phyloP scores from a whole-genome alignment of 2,888 invertebrate genomes.

The Polydrusus pterygomalis region DNA sequence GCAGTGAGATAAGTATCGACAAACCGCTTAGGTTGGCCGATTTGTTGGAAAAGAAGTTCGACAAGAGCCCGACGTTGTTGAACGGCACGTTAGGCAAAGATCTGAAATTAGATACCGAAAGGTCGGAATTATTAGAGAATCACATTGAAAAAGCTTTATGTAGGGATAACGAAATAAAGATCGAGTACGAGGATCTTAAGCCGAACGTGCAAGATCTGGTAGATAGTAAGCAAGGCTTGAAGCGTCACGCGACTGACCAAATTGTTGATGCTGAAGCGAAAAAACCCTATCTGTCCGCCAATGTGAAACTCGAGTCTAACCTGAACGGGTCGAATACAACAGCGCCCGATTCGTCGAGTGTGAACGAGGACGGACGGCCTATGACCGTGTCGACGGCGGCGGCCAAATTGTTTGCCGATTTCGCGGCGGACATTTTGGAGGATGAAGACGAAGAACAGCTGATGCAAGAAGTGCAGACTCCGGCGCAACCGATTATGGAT shows the following conservation, averaged over 20 bases:
- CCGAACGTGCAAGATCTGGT: slow-evolving; percentile 27
- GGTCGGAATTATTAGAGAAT: slow-evolving; percentile 75
- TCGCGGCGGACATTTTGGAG: slow-evolving; percentile 89
- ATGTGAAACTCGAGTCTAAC: no score
- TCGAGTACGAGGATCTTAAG: slow-evolving; percentile 49
- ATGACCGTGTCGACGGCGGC: slow-evolving; percentile 85
- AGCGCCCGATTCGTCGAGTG: slow-evolving; percentile 72
- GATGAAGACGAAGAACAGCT: slow-evolving; percentile 81
- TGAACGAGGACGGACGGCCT: slow-evolving; percentile 71
- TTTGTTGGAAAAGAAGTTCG: slow-evolving; percentile 85
- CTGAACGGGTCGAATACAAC: slow-evolving; percentile 66
- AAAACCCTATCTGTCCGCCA: slow-evolving; percentile 66
- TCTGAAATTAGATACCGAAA: slow-evolving; percentile 75
- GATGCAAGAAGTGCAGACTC: slow-evolving; percentile 64
- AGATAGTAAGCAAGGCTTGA: slow-evolving; percentile 63
- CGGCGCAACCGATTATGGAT: slow-evolving; percentile 51
- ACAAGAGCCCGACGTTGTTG: slow-evolving; percentile 74
- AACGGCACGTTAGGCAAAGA: slow-evolving; percentile 77
- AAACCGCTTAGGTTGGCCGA: slow-evolving; percentile 87
- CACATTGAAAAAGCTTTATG: slow-evolving; percentile 74
- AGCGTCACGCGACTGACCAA: slow-evolving; percentile 69
- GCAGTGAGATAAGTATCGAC: slow-evolving; percentile 71
- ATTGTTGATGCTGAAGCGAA: slow-evolving; percentile 72
- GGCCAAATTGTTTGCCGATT: slow-evolving; percentile 88
- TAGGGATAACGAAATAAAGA: slow-evolving; percentile 62